phyloP scores from a whole-genome alignment of 2,888 invertebrate species.

The Drosophila histrio region DNA sequence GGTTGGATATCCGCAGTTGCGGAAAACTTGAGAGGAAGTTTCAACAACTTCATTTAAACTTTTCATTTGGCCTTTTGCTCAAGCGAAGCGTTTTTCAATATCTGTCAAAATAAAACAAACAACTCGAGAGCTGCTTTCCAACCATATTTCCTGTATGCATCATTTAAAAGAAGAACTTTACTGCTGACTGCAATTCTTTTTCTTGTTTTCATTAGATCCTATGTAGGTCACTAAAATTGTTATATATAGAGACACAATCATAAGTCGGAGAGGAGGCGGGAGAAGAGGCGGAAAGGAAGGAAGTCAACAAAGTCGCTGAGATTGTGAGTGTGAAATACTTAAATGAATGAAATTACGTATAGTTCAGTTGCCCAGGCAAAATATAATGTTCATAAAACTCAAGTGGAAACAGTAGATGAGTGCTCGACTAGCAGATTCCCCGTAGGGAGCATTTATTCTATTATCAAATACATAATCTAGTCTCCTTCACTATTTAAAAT shows the following conservation, averaged over 20 bases:
- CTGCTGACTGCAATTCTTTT: slow-evolving; percentile 38
- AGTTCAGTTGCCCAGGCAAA: neutral
- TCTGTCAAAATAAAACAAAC: slow-evolving; percentile 65
- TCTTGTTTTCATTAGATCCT: slow-evolving; percentile 20
- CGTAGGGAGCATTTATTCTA: too few species aligned
- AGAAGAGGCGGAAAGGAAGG: neutral
- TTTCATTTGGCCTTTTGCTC: slow-evolving; percentile 25
- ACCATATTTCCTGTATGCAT: slow-evolving; percentile 47
- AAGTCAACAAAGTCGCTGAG: slow-evolving; percentile 3
- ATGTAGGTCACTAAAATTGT: slow-evolving; percentile 44
- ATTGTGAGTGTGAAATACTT: slow-evolving; percentile 4
- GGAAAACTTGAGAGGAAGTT: slow-evolving; percentile 45
- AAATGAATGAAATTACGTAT: slow-evolving; percentile 11
- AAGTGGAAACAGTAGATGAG: neutral
- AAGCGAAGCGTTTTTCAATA: slow-evolving; percentile 43
- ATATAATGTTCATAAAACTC: neutral
- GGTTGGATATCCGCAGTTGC: slow-evolving; percentile 34
- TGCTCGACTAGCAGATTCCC: neutral
- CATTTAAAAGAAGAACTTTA: slow-evolving; percentile 44
- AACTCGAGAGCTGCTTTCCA: slow-evolving; percentile 29
- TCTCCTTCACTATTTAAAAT: neutral
- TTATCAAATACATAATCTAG: too few species aligned
- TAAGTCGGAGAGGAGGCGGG: neutral
- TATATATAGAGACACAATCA: slow-evolving; percentile 25
- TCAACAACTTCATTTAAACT: slow-evolving; percentile 50